Evolutionary conservation across 2,888 invertebrate genomes (phyloP).

Genomic region (Drosophila monieri): DNA sequence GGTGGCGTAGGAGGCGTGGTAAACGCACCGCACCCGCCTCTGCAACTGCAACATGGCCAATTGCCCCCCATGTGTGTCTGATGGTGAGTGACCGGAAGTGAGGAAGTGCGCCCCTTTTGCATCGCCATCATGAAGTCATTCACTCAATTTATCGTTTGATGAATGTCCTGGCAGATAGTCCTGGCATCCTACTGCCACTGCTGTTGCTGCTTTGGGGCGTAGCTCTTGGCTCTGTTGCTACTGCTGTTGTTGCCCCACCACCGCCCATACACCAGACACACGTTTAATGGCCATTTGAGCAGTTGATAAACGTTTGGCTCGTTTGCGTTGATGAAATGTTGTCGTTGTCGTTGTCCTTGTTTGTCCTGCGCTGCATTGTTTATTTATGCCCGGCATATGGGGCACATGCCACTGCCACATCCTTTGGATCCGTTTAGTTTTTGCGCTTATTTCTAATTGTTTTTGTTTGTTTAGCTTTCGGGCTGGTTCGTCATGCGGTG

Average conservation of each 20-base stretch:
- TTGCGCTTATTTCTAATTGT: slow-evolving; percentile 76
- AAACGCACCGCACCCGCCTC: slow-evolving; percentile 46
- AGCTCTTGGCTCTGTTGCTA: slow-evolving; percentile 19
- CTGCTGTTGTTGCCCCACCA: slow-evolving; percentile 25
- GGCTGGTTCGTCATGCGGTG: slow-evolving; percentile 32
- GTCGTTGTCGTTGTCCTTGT: slow-evolving; percentile 50
- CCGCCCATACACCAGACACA: slow-evolving; percentile 54
- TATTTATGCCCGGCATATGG: slow-evolving; percentile 79
- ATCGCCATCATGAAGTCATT: slow-evolving; percentile 83
- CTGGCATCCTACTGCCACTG: slow-evolving; percentile 33
- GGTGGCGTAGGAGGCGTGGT: slow-evolving; percentile 32
- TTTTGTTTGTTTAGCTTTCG: slow-evolving; percentile 54
- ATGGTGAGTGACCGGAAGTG: slow-evolving; percentile 31
- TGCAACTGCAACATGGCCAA: slow-evolving; percentile 57
- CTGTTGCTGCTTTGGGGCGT: slow-evolving; percentile 40
- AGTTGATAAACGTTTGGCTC: slow-evolving; percentile 83
- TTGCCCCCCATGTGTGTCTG: slow-evolving; percentile 41
- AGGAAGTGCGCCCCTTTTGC: slow-evolving; percentile 76
- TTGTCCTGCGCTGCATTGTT: slow-evolving; percentile 58
- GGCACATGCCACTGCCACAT: slow-evolving; percentile 45
- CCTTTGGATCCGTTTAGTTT: slow-evolving; percentile 59
- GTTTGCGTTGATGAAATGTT: slow-evolving; percentile 79
- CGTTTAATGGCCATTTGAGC: slow-evolving; percentile 84
- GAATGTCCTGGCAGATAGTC: slow-evolving; percentile 81
- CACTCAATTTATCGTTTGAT: slow-evolving; percentile 84